Base-by-base conservation (phyloP, 2,113 vertebrate genomes). In the Nesogale talazaci region DNA sequence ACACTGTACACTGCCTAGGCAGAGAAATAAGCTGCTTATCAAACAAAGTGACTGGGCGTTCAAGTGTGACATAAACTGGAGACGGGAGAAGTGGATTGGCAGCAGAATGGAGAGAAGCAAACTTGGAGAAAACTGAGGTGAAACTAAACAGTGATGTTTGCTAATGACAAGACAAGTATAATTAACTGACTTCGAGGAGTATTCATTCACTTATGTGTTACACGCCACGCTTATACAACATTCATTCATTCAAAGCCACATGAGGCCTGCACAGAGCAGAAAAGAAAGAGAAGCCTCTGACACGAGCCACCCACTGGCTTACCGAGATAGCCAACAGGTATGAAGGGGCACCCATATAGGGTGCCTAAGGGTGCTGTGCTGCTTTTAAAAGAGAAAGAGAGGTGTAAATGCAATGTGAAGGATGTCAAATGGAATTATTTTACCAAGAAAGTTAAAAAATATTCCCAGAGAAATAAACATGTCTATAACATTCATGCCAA, bases 101-200 rank as follows among this genome's bases (percentile, higher is more conserved):
- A 85, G 79, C 4, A 74, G 61, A 90, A 7, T 27, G 31, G 12
- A 61, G 11, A 23, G 40, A 52, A 67, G 72, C 59, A 81, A 86
- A 94, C 34, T 14, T 76, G 74, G 77, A 88, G 56, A 67, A 87
- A 94, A 84, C 3, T 36, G 46, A 61, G 67, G n/a, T 65, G 65
- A 82, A 79, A 81, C 19, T 23, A 42, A 69, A 70, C 59, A 70
- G 69, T 19, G 29, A 57, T 29, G 69, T 70, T 69, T 83, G 52
- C 81, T 81, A 79, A 87, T 91, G 92, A 92, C 65, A 59, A 63
- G 57, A 91, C 89, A 91, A 95, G 91, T 96, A 89, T 92, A 94
- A 96, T 95, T 92, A 95, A 93, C 22, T 91, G 78, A 75, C 74
- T 92, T 93, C 89, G 84, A 92, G 83, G 76, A 67, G 46, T 52